Evolutionary conservation across 2,113 vertebrate species (phyloP).

Genomic region (Sebastes fasciatus): DNA sequence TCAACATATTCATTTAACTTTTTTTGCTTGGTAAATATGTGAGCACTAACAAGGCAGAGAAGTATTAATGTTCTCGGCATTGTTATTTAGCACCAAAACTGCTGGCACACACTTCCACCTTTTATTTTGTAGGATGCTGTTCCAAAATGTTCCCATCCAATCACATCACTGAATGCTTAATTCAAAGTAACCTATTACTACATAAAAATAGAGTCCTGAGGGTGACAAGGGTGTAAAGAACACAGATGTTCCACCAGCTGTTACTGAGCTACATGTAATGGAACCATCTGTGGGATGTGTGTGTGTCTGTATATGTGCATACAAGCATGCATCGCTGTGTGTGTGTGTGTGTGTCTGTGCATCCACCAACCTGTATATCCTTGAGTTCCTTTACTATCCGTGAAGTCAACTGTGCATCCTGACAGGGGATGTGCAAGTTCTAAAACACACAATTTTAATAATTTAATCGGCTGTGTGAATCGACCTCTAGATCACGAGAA

Average conservation of each 20-base stretch:
- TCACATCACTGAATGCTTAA: slow-evolving; percentile 18
- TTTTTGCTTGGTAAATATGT: not conserved
- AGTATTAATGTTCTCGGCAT: not conserved
- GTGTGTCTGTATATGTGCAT: not conserved
- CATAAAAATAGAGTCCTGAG: slow-evolving; percentile 16
- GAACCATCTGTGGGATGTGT: slow-evolving; percentile 45
- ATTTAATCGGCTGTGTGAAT: not conserved
- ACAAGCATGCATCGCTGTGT: not conserved
- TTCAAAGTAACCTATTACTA: slow-evolving; percentile 26
- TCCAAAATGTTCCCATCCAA: not conserved
- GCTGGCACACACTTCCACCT: not conserved
- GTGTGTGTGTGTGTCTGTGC: slow-evolving; percentile 1
- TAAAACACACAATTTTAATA: slow-evolving; percentile 53
- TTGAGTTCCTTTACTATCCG: slow-evolving; percentile 84
- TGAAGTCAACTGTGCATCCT: slow-evolving; percentile 84
- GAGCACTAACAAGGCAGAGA: not conserved
- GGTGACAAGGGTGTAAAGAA: slow-evolving; percentile 31
- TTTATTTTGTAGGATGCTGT: not conserved
- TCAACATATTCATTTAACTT: not conserved
- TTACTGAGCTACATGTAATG: slow-evolving; percentile 9
- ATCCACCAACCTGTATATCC: slow-evolving; percentile 87
- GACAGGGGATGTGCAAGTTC: slow-evolving; percentile 86
- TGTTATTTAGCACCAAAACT: not conserved
- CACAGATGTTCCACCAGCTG: slow-evolving; percentile 56
- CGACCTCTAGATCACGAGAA: not conserved